phyloP scores from a whole-genome alignment of 2,797 vertebrate species.

The Rousettus madagascariensis region DNA sequence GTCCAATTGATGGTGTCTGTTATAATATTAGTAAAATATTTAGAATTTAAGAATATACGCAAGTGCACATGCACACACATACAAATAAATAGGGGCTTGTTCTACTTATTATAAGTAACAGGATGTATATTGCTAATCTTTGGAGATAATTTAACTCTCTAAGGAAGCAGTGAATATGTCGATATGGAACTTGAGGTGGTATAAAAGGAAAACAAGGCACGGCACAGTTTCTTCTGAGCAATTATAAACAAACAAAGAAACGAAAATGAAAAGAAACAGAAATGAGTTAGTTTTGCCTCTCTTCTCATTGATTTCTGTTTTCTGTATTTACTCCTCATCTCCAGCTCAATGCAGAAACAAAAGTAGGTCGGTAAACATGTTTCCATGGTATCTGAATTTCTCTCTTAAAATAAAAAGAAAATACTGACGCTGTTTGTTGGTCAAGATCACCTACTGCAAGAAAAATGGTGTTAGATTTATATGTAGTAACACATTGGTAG shows the following conservation, averaged over 20 bases:
- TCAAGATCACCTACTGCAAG: background rate
- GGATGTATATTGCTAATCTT: background rate
- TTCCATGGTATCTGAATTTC: constrained; percentile 36
- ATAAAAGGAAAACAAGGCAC: background rate
- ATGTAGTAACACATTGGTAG: background rate
- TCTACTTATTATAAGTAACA: background rate
- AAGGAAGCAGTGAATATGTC: background rate
- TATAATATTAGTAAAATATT: background rate
- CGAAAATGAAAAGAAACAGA: constrained; percentile 2
- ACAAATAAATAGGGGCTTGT: background rate
- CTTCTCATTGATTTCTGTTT: constrained; percentile 28
- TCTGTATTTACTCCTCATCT: background rate
- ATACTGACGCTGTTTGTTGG: background rate
- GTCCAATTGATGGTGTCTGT: background rate
- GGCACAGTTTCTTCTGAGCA: no score
- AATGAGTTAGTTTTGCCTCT: background rate
- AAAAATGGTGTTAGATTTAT: background rate
- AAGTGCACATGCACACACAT: accelerated
- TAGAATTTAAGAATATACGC: background rate
- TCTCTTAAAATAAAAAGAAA: constrained; percentile 29
- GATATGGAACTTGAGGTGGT: background rate
- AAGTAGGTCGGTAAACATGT: constrained; percentile 54
- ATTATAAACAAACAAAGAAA: no score
- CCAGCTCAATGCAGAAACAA: constrained; percentile 9
- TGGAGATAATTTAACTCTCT: background rate